Base-by-base conservation (phyloP, 1,140 invertebrate genomes). In the Meloidogyne hapla region DNA sequence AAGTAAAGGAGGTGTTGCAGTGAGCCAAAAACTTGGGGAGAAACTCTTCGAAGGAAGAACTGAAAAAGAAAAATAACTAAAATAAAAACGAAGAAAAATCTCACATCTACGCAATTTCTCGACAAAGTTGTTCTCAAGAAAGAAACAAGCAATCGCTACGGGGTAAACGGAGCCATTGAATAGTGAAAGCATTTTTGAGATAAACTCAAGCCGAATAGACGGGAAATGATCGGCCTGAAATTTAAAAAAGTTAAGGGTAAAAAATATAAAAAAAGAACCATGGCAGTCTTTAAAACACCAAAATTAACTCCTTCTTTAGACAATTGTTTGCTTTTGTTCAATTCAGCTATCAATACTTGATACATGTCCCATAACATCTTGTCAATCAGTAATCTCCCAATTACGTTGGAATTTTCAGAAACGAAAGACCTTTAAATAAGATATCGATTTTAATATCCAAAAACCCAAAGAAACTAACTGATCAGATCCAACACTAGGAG, bases 111-210 rank as follows among this genome's bases (percentile, higher is more conserved):
- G 61, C 10, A 77, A 48, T 56, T 77, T 75, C 5, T 23, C 15
- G 1, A 26, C 76, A 45, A 77, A 42, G 26, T 68, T 78, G 76
- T 77, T 77, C 26, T 77, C 75, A 21, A 67, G 56, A 28, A 77
- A 77, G n/a, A 77, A 77, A 23, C 76, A 77, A 15, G 76, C 61
- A 40, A 77, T 62, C n/a, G 76, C 77, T 23, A 33, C 26, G 13
- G 76, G 40, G 8, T 69, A 74, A 23, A 77, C 25, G 21, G 33
- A 21, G 28, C 66, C 65, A 10, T 67, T 42, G 21, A 77, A 77
- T 23, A 23, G n/a, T 45, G 26, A 61, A 15, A 77, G 13, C 21
- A 77, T 68, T 63, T 23, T 78, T 23, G 10, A 42, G 33, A 77
- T 68, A 15, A 77, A 77, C 13, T 75, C 75, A 12, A 64, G 26